Base-by-base conservation (phyloP, 2,888 invertebrate genomes). In the Lasioglossum figueresi region DNA sequence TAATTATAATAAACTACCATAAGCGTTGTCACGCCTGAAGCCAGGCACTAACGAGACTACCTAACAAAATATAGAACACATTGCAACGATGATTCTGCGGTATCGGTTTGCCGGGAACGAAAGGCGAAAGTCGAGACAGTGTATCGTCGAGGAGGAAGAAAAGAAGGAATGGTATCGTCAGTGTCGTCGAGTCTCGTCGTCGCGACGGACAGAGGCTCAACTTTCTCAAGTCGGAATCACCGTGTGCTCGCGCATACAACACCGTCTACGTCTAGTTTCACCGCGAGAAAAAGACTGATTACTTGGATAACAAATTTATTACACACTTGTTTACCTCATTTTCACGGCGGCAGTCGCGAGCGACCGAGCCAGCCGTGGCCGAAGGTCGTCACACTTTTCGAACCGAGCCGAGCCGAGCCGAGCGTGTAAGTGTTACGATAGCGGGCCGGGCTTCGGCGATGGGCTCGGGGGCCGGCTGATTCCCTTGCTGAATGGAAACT, bases 341-440 rank as follows among this genome's bases (percentile, higher is more conserved):
- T 84, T 84, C 71, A 66, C 84, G 56, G 48, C 71, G 45, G 40
- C 71, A n/a, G 78, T 75, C 82, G 45, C 56, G 78, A 84, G 52
- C 72, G 78, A 84, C 83, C 34, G 75, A 82, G 78, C 45, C 70
- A 78, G n/a, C 74, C 70, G 74, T n/a, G 34, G 27, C n/a, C 52
- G 84, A 84, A 84, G 84, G 83, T 72, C 75, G 78, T 82, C 83
- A 82, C 82, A 78, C 82, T 82, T 84, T 84, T 82, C 10, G 48
- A 37, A n/a, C 63, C 43, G 31, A 48, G 23, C 8, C 72, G 59
- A 52, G 16, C 72, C 19, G 63, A 43, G 16, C 73, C 34, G 66
- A 66, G 31, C 66, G 34, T 34, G 12, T 48, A 68, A 72, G 27
- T 52, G 37, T 73, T 56, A 56, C 59, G 23, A 76, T 59, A 59